Base-by-base conservation (phyloP, 2,888 invertebrate genomes). In the Nysson spinosus region DNA sequence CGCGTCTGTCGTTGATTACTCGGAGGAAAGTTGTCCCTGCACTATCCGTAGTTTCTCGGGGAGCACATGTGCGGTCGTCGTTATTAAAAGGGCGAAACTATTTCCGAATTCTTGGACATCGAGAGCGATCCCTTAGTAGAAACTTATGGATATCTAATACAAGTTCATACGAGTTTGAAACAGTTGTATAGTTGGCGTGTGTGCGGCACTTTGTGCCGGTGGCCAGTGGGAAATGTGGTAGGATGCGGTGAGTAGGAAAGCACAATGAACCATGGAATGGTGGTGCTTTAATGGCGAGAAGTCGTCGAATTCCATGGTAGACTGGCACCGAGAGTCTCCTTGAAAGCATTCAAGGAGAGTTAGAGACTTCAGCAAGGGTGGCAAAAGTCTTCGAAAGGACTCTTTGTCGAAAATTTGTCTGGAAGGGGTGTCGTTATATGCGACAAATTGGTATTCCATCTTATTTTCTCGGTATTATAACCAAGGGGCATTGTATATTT, bases 131-230 rank as follows among this genome's bases (percentile, higher is more conserved):
- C 76, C 75, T 79, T 77, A 77, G 75, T 73, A 64, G 64, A 63
- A 82, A 84, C 81, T 85, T 84, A 82, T 80, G 77, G 78, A 72
- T 77, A 71, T 61, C 70, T 70, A 72, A 72, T 66, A 79, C 83
- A 82, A 83, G 81, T 81, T 79, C 78, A 78, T 76, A 74, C 55
- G 72, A 78, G 79, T 80, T 79, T 72, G 60, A 67, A 40, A 75
- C 74, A 61, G 75, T 78, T 66, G 60, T 47, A 34, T 47, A 60
- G 56, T 46, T 66, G 62, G 75, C 75, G 78, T 80, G 74, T 74
- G 70, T 47, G 43, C 39, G 40, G 12, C 5, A n/a, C n/a, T n/a
- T n/a, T n/a, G n/a, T n/a, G n/a, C n/a, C n/a, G 39, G 6, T 28
- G 19, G 26, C 39, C 32, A 22, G 28, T 11, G 22, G 58, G 16